phyloP scores from a whole-genome alignment of 2,113 vertebrate species.

The Herpetotheres cachinnans region DNA sequence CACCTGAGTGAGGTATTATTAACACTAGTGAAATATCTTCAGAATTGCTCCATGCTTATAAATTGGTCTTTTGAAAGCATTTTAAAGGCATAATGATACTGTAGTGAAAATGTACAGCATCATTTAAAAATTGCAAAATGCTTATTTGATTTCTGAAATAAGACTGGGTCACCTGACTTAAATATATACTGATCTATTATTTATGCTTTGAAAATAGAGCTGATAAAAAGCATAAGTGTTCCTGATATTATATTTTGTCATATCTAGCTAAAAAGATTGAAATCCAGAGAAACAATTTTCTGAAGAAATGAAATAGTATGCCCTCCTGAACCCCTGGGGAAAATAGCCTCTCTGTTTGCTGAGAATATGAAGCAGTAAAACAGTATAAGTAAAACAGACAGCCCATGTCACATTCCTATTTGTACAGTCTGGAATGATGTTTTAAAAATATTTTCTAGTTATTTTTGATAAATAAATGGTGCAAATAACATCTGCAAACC shows the following conservation, averaged over 20 bases:
- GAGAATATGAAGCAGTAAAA: constrained; percentile 92
- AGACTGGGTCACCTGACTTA: constrained; percentile 81
- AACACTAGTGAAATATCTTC: constrained; percentile 49
- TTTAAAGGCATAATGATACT: constrained; percentile 61
- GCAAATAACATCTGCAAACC: constrained; percentile 71
- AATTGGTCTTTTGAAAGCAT: constrained; percentile 46
- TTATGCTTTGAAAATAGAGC: constrained; percentile 97
- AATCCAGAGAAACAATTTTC: constrained; percentile 99
- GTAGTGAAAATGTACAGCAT: constrained; percentile 37
- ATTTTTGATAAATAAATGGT: constrained; percentile 77
- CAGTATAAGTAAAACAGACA: constrained; percentile 93
- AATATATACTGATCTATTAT: constrained; percentile 98
- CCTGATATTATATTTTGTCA: constrained; percentile 99
- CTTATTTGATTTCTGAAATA: constrained; percentile 62
- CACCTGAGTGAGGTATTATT: constrained; percentile 59
- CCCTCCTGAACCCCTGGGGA: constrained; percentile 96
- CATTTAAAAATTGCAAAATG: constrained; percentile 61
- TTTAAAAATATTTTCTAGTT: constrained; percentile 77
- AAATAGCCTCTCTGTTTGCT: constrained; percentile 88
- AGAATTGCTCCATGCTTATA: constrained; percentile 46
- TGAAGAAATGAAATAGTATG: constrained; percentile 98
- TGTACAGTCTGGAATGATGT: constrained; percentile 67
- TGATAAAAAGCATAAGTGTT: constrained; percentile 99
- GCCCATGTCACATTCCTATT: constrained; percentile 84
- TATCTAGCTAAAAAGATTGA: constrained; percentile 98